Evolutionary conservation across 1,140 invertebrate species (phyloP), one percentile per base, ranked within the genome.

Genomic region (Hycleus cichorii): DNA sequence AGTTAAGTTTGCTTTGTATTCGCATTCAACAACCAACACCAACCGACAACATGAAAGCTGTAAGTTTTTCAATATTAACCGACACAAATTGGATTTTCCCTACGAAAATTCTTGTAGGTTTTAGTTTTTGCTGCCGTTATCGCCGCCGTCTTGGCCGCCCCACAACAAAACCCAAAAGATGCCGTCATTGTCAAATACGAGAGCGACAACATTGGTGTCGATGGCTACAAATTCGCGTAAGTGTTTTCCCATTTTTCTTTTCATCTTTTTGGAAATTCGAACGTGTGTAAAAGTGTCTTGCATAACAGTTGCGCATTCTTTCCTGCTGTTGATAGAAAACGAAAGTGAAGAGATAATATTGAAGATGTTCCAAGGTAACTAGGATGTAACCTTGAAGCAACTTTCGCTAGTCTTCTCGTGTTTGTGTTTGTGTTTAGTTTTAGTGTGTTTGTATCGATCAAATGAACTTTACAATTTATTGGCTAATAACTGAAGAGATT

Each of bases 161-260:
- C 80, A 44, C 70, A 75, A 60, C 74, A 75, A 52, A 70, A 72
- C 61, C 27, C 38, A n/a, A 26, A 24, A 6, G 79, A 80, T 49
- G 80, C 81, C 2, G 76, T 78, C 62, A 76, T 80, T 39, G 62
- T 80, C 18, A 73, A 77, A 11, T 80, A 78, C 58, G 80, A 74
- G 12, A 79, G 77, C 62, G 77, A 83, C 57, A 78, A 78, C 64
- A 75, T 75, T 58, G 76, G 76, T 49, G 59, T 77, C 46, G 75
- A 73, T 60, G 66, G 64, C 9, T 72, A 67, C 60, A 62, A 59
- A 53, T 72, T 63, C 10, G 40, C 40, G 40, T 42, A 42, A 42
- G 40, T 42, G 4, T 32, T 32, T 32, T 2, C 4, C 32, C 7
- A 32, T 32, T 32, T 32, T 32, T 32, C 18, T 18, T 18, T 18